phyloP scores from a whole-genome alignment of 2,113 vertebrate genomes.

The Notechis scutatus region DNA sequence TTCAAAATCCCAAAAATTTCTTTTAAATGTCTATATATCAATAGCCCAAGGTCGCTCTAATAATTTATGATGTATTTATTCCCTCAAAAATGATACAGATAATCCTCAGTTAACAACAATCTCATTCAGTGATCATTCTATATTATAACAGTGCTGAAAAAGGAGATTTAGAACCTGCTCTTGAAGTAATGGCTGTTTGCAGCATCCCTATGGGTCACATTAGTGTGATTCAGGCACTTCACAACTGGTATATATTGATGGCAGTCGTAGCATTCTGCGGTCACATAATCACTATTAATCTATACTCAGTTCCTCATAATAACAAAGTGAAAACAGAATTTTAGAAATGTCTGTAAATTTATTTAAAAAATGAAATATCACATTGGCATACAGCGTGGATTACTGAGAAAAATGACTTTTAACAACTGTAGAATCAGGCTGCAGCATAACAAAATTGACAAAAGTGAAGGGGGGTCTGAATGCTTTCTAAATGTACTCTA shows the following conservation, averaged over 20 bases:
- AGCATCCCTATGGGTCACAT: neutral
- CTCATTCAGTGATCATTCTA: neutral
- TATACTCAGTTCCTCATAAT: neutral
- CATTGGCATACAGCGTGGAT: neutral
- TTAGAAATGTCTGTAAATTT: neutral
- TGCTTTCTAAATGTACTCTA: neutral
- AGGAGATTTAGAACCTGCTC: neutral
- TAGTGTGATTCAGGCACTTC: neutral
- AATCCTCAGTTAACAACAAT: neutral
- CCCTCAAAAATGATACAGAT: constrained; percentile 26
- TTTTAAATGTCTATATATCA: constrained; percentile 27
- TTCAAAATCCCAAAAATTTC: constrained; percentile 44
- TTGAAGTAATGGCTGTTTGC: neutral
- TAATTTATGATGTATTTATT: constrained; percentile 42
- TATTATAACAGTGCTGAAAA: constrained; percentile 27
- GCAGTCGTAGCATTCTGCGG: neutral
- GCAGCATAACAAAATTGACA: neutral
- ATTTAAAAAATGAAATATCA: neutral
- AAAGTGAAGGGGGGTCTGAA: neutral
- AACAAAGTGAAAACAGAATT: neutral
- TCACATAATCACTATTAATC: neutral
- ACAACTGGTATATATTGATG: neutral
- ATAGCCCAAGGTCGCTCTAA: constrained; percentile 31
- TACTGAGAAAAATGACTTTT: neutral
- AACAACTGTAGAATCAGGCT: neutral